These are phyloP conservation scores for Capromys pilorides DNA, from an alignment of 2,797 vertebrate genomes.

Conservation along the genomic window DNA sequence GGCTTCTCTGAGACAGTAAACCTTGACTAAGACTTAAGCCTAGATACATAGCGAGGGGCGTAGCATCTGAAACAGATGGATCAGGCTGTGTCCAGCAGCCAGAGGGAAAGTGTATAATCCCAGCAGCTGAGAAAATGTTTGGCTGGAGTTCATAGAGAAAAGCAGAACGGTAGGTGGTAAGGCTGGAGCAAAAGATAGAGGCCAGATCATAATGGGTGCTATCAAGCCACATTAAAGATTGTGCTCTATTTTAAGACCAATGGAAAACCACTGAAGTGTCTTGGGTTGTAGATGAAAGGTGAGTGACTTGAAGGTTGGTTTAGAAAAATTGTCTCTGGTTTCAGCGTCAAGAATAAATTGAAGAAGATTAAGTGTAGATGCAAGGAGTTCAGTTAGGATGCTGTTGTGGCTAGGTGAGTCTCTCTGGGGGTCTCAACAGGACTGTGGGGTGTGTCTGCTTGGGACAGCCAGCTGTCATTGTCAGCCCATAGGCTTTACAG, in stretches of 20 bases:
- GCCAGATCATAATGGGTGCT: background rate
- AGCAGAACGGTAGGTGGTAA: background rate
- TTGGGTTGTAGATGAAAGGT: background rate
- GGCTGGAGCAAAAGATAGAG: background rate
- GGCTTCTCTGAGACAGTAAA: background rate
- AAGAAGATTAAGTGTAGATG: background rate
- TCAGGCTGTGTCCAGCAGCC: background rate
- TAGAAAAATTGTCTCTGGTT: background rate
- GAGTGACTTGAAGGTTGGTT: background rate
- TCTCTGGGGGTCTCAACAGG: background rate
- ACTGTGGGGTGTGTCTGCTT: background rate
- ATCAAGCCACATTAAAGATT: background rate
- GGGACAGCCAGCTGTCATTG: background rate
- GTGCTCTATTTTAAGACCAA: conserved; percentile 16
- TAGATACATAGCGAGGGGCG: background rate
- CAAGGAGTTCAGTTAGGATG: background rate
- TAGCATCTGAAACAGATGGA: background rate
- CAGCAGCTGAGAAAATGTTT: conserved; percentile 11
- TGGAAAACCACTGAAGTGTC: background rate
- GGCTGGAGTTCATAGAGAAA: background rate
- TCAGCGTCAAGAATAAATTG: background rate
- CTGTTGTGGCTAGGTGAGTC: background rate
- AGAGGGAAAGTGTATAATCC: background rate
- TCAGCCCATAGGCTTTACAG: background rate
- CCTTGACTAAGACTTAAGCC: background rate